These are phyloP conservation scores for Drosophila gunungcola DNA, from an alignment of 1,140 invertebrate genomes.

Conservation along the genomic window DNA sequence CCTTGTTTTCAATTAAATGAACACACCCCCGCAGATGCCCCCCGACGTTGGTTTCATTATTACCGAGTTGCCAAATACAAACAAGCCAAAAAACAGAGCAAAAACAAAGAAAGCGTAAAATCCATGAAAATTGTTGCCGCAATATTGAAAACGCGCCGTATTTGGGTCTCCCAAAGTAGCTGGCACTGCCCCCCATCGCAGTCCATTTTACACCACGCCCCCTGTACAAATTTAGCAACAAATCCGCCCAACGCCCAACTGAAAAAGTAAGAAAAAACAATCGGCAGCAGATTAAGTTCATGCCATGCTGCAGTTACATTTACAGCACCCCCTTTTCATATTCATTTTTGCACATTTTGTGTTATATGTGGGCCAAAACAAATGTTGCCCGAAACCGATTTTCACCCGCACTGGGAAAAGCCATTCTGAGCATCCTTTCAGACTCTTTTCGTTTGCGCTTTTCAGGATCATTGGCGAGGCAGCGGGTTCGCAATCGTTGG, in stretches of 20 bases:
- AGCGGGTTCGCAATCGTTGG: constrained; percentile 47
- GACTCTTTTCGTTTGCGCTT: constrained; percentile 67
- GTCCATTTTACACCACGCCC: neutral
- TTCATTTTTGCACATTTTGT: constrained; percentile 75
- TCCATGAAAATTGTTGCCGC: constrained; percentile 80
- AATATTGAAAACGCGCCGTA: constrained; percentile 79
- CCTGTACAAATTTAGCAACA: constrained; percentile 73
- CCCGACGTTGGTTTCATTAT: constrained; percentile 77
- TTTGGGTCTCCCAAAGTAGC: constrained; percentile 62
- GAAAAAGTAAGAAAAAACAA: constrained; percentile 54
- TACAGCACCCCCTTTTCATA: constrained; percentile 61
- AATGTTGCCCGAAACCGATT: constrained; percentile 79
- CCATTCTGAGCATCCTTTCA: constrained; percentile 70
- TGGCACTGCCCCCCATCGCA: neutral
- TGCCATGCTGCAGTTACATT: constrained; percentile 82
- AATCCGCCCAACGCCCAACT: constrained; percentile 25
- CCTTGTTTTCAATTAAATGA: constrained; percentile 81
- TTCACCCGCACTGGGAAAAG: constrained; percentile 43
- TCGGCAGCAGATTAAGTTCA: constrained; percentile 81
- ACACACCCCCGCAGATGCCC: constrained; percentile 51
- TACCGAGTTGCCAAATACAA: constrained; percentile 76
- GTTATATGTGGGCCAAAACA: constrained; percentile 74
- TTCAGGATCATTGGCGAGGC: constrained; percentile 74
- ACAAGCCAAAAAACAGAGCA: constrained; percentile 30
- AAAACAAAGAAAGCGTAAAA: constrained; percentile 53